Evolutionary conservation across 35 echinoderm and acorn worm genomes (phyloP).

Genomic region (Diadema setosum): DNA sequence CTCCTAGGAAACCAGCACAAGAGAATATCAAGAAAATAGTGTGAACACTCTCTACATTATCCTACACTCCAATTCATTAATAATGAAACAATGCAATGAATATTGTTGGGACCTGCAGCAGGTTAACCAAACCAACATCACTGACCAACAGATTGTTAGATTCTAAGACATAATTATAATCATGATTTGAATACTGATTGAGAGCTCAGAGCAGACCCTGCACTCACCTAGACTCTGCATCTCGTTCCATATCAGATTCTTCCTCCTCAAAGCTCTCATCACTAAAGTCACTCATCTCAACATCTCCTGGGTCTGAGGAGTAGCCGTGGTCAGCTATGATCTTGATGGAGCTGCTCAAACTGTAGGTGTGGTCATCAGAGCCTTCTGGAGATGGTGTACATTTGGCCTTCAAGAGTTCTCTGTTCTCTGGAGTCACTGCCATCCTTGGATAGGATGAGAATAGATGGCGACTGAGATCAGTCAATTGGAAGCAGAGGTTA

Average conservation of each 20-base stretch:
- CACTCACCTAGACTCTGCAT: not conserved
- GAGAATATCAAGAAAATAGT: not conserved
- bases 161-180: too few species aligned
- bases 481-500: too few species aligned
- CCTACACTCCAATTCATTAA: too few species aligned
- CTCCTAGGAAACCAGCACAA: slow-evolving; percentile 10
- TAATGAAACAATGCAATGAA: too few species aligned
- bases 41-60: too few species aligned
- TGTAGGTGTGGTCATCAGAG: slow-evolving; percentile 74
- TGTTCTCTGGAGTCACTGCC: slow-evolving; percentile 46
- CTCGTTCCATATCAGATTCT: not conserved
- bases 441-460: too few species aligned
- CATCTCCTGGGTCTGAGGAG: slow-evolving; percentile 64
- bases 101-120: too few species aligned
- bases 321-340: slow-evolving; percentile 11
- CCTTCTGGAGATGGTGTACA: slow-evolving; percentile 74
- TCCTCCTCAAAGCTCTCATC: slow-evolving; percentile 36
- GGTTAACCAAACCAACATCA: too few species aligned
- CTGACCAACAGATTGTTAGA: too few species aligned
- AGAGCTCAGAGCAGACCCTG: not conserved
- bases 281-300: slow-evolving; percentile 59
- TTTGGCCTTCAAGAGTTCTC: slow-evolving; percentile 68
- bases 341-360: slow-evolving; percentile 40
- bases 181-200: too few species aligned
- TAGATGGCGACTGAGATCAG: too few species aligned